phyloP scores from a whole-genome alignment of 2,888 invertebrate species.

The Galeruca laticollis region DNA sequence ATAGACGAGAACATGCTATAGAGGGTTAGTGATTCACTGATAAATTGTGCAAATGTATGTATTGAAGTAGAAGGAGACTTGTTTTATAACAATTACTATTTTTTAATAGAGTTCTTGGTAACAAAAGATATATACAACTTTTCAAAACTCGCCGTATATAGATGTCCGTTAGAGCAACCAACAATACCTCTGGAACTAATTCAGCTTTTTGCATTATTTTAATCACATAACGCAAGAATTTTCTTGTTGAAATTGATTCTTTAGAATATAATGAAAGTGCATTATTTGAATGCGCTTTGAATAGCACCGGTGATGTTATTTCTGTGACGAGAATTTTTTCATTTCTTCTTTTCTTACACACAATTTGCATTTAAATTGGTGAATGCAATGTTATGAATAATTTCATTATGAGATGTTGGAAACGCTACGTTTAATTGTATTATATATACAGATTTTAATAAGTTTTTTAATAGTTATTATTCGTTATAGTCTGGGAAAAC shows the following conservation, averaged over 20 bases:
- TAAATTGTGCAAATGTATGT: no score
- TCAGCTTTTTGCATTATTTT: background rate
- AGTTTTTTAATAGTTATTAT: background rate
- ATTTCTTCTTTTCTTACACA: conserved; percentile 1
- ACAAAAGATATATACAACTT: background rate
- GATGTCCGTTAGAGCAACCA: background rate
- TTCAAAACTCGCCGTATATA: background rate
- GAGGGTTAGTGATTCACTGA: no score
- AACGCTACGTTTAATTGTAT: background rate
- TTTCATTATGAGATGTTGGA: conserved; percentile 6
- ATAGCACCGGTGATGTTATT: background rate
- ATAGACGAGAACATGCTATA: no score
- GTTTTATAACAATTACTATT: no score
- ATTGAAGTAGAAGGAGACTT: no score
- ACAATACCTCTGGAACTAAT: background rate
- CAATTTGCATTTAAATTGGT: conserved; percentile 20
- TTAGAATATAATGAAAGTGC: conserved; percentile 15
- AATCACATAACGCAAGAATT: conserved; percentile 3
- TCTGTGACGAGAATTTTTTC: conserved; percentile 1
- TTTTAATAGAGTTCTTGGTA: no score
- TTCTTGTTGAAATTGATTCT: conserved; percentile 13
- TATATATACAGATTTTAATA: conserved; percentile 5
- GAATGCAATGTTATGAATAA: conserved; percentile 11
- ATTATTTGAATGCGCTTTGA: conserved; percentile 10
- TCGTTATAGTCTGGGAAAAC: no score